Evolutionary conservation across 1,140 invertebrate genomes (phyloP), one percentile per base, ranked within the genome.

Genomic region (Sycophaga agraensis): DNA sequence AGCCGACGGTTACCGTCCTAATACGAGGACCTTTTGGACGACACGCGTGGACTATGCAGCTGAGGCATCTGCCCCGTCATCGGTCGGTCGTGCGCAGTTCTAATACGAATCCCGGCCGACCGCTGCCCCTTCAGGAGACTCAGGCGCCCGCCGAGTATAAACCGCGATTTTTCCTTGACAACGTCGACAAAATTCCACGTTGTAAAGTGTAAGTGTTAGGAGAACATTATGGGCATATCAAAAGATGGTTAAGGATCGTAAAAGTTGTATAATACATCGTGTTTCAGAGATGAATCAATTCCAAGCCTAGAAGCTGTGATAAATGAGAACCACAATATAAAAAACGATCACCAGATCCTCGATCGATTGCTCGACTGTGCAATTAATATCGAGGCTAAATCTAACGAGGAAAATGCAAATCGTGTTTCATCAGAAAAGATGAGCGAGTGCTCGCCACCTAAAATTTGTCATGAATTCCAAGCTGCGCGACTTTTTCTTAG

Each of bases 11-110:
- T 6, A 88, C 87, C 68, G 87, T 94, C 21, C 80, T 98, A 24
- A 90, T 97, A 48, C 85, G 96, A 21, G 91, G 93, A 22, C 91
- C 93, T 0, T 97, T 96, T 82, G 95, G 95, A 0, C 86, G 94
- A 17, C 92, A 95, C 82, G 93, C 92, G 7, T 99, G 96, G 96
- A 93, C 91, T 0, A 88, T 97, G 86, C 91, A 96, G 71, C 79
- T 93, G 37, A 82, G 92, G 16, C 91, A 94, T 76, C 79, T 92
- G 56, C 90, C 93, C 3, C 84, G 91, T 46, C 89, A 90, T 70
- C 89, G 91, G 75, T 89, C 88, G 1, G 87, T 88, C 14, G 85
- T 85, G 1, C 89, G 88, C 70, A 86, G 86, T 62, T 83, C 89
- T 59, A 84, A 87, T 46, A 75, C 83, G 8, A 91, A 90, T 79